These are phyloP conservation scores for Heteronetta atricapilla DNA, from an alignment of 2,113 vertebrate species.

Conservation along the genomic window DNA sequence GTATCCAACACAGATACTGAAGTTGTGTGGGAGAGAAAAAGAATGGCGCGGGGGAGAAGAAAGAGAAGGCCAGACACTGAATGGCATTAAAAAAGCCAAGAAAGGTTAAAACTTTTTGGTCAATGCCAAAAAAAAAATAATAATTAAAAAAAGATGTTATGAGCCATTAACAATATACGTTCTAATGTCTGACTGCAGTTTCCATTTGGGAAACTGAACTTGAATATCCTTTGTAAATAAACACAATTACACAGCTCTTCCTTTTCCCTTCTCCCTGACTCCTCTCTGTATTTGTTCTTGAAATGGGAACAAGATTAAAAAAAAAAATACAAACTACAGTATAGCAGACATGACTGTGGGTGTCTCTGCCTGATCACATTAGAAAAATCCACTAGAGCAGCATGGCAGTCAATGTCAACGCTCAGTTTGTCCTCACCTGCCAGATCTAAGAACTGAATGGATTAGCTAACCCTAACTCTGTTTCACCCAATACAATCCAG, in stretches of 20 bases:
- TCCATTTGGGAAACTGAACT: neutral
- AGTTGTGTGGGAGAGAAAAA: neutral
- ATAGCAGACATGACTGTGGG: neutral
- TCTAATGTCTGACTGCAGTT: neutral
- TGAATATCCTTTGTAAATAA: neutral
- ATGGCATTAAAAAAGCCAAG: neutral
- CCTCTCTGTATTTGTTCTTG: neutral
- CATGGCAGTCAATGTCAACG: rapidly evolving
- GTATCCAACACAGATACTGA: neutral
- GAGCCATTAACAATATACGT: neutral
- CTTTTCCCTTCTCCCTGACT: neutral
- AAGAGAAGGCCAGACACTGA: neutral
- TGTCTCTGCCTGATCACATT: neutral
- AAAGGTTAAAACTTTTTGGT: neutral
- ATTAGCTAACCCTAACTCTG: neutral
- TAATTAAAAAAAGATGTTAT: neutral
- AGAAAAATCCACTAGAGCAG: neutral
- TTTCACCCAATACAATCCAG: neutral
- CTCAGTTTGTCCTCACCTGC: neutral
- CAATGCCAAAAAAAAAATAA: neutral
- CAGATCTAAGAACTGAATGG: neutral
- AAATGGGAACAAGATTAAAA: neutral
- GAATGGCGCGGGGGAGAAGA: too few species aligned
- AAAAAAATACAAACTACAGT: neutral
- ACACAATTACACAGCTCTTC: neutral